Conservation (phyloP, 2,888 invertebrate genomes). For the Acrobasis consociella region DNA sequence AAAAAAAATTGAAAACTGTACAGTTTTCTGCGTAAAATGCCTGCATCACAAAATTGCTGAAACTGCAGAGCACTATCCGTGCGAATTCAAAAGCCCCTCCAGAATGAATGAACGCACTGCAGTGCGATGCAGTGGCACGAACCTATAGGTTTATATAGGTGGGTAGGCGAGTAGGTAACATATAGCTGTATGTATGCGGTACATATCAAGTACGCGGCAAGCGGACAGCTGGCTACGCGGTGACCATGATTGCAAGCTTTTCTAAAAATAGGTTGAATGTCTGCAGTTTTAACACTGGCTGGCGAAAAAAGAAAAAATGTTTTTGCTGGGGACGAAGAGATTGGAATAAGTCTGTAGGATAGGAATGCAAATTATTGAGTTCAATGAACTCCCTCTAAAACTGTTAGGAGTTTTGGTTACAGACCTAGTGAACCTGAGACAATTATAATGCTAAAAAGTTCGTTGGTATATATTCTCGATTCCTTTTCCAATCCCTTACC, state of each 20-base stretch:
- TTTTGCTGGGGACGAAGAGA: background rate
- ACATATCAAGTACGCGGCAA: slow-evolving; percentile 19
- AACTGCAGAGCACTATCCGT: slow-evolving; percentile 4
- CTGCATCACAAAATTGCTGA: background rate
- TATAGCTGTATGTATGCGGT: slow-evolving; percentile 13
- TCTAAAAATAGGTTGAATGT: slow-evolving; percentile 21
- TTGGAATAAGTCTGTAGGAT: background rate
- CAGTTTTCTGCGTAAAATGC: background rate
- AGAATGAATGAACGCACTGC: slow-evolving; percentile 14
- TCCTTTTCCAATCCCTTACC: no score
- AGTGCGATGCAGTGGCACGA: slow-evolving; percentile 12
- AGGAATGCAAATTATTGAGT: background rate
- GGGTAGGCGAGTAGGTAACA: background rate
- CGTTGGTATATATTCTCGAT: no score
- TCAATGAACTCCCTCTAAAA: no score
- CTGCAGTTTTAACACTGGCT: slow-evolving; percentile 19
- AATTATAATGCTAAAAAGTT: no score
- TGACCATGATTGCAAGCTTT: slow-evolving; percentile 24
- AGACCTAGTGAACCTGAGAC: no score
- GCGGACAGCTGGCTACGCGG: slow-evolving; percentile 27
- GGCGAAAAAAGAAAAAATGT: slow-evolving; percentile 14
- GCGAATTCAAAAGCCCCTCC: slow-evolving; percentile 2
- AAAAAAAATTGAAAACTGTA: no score
- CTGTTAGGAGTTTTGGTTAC: no score
- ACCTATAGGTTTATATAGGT: slow-evolving; percentile 17